Base-by-base conservation (phyloP, 2,113 vertebrate species). In the Potamarius usumacintae region DNA sequence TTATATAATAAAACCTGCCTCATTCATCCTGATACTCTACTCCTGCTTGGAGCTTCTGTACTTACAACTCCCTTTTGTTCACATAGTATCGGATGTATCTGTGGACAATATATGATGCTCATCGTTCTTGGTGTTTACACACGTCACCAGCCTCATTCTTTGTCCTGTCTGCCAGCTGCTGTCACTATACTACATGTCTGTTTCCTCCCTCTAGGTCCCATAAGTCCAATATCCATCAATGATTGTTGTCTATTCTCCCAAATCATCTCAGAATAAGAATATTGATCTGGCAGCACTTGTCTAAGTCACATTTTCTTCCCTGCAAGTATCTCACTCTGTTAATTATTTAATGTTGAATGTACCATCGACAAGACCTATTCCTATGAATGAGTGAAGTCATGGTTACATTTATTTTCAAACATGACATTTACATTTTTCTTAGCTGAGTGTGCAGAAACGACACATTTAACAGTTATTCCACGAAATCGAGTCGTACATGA, bases 131-230 rank as follows among this genome's bases (percentile, higher is more conserved):
- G 55, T 72, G 20, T 22, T 58, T 57, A 57, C 22, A 42, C 62
- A 48, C 67, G 18, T 76, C 71, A 74, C 30, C 27, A 14, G 63
- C 34, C 52, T 55, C 62, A 71, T 57, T 81, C 30, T 58, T 12
- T 12, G 0, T 67, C 17, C 50, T 10, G 27, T 86, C 76, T 69
- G 42, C 53, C 34, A 63, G 84, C 25, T 53, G 62, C 85, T 80
- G 85, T 80, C 77, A 69, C 85, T 69, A 62, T 50, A 67, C 62
- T 86, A 52, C 52, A 81, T 18, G 63, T 81, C 52, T 81, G 17
- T 15, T 69, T 42, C 5, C 20, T 81, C 77, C 22, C 63, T 58
- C 15, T n/a, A 67, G 62, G 48, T 79, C 42, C 27, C 14, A 7
- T 34, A 69, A 69, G 2, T 30, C 27, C 20, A 80, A 78, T 42